Conservation (phyloP, 2,888 invertebrate genomes). For the Synergus itoensis region DNA sequence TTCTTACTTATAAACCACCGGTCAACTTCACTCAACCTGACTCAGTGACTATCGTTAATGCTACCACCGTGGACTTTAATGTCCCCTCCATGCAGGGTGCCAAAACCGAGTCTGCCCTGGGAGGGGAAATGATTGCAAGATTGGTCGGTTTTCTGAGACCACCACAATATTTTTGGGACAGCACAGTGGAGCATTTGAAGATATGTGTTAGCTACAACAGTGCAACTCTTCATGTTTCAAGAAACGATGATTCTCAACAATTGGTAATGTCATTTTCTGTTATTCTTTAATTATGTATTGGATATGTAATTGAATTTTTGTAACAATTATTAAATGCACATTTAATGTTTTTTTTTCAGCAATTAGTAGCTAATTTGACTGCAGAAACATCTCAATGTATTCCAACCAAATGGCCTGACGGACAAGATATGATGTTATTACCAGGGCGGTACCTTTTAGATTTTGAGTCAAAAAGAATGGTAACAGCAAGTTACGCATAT, state of each 20-base stretch:
- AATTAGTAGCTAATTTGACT: conserved; percentile 82
- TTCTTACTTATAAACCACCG: conserved; percentile 92
- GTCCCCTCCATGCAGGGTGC: conserved; percentile 85
- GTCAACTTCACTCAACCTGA: conserved; percentile 94
- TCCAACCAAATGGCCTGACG: conserved; percentile 83
- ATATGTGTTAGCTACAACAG: conserved; percentile 90
- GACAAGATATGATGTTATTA: conserved; percentile 76
- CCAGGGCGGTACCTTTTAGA: conserved; percentile 84
- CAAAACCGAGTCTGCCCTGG: conserved; percentile 83
- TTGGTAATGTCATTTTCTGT: conserved; percentile 57
- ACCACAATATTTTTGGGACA: conserved; percentile 85
- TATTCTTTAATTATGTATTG: conserved; percentile 23
- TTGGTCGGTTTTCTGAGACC: conserved; percentile 91
- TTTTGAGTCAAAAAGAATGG: conserved; percentile 83
- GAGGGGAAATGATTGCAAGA: conserved; percentile 88
- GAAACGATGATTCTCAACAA: conserved; percentile 67
- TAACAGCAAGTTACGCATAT: conserved; percentile 73
- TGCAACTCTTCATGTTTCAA: conserved; percentile 80
- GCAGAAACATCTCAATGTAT: conserved; percentile 86
- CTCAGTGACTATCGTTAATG: conserved; percentile 90
- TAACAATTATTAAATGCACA: conserved; percentile 10
- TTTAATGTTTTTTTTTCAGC: conserved; percentile 60
- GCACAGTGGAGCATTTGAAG: conserved; percentile 84
- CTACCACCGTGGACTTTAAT: conserved; percentile 89
- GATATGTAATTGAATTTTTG: conserved; percentile 5